phyloP scores from a whole-genome alignment of 2,888 invertebrate species.

The Sturmia bella region DNA sequence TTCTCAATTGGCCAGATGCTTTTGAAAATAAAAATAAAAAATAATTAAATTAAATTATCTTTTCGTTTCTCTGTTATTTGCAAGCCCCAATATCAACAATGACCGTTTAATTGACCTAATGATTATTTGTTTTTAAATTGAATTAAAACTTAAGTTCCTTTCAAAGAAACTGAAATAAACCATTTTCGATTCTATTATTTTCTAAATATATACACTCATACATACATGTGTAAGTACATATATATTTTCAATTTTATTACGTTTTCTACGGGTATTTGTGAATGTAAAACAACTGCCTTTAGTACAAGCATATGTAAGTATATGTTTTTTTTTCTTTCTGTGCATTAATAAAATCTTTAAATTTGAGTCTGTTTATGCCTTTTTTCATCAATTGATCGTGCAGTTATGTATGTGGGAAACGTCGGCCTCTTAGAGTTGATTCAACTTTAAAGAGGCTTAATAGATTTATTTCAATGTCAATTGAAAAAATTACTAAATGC shows the following conservation, averaged over 20 bases:
- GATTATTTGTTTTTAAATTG: constrained; percentile 18
- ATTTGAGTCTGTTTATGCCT: neutral
- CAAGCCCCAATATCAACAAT: constrained; percentile 7
- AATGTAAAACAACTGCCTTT: too few relatives aligned
- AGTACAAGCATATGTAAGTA: too few relatives aligned
- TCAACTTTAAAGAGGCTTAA: constrained; percentile 38
- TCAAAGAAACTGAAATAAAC: constrained; percentile 3
- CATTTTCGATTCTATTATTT: neutral
- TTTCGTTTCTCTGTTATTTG: neutral
- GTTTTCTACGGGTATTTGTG: too few relatives aligned
- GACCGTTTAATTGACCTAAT: constrained; percentile 24
- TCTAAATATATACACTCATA: neutral
- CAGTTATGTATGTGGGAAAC: neutral
- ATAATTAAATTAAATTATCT: too few relatives aligned
- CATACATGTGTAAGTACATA: neutral
- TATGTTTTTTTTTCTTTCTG: too few relatives aligned
- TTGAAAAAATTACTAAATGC: neutral
- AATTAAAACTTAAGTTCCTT: constrained; percentile 12
- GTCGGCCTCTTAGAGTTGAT: constrained; percentile 21
- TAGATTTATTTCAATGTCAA: constrained; percentile 47
- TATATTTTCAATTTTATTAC: too few relatives aligned
- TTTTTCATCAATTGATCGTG: neutral
- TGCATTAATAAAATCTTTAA: too few relatives aligned
- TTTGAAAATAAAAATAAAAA: too few relatives aligned
- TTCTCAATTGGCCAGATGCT: too few relatives aligned